Evolutionary conservation across 2,797 vertebrate species (phyloP).

Genomic region (Rachycentron canadum): DNA sequence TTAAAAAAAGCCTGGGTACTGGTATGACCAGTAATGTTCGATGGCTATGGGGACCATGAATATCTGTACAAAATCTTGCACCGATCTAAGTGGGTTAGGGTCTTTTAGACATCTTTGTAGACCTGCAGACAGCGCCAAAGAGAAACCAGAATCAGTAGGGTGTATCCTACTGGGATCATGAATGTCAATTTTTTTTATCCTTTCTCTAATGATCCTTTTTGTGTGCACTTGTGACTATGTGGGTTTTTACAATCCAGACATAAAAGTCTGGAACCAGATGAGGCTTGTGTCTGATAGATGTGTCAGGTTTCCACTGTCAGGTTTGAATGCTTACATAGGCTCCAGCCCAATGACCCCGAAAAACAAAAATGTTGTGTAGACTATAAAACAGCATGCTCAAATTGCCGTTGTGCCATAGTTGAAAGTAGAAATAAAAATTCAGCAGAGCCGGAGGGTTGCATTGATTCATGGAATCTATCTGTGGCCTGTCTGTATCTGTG

Average conservation of each 20-base stretch:
- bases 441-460: conserved; percentile 26
- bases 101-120: no score
- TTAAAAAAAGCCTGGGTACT: neutral
- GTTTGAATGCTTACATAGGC: neutral
- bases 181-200: neutral
- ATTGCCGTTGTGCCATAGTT: conserved; percentile 14
- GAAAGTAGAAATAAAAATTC: conserved; percentile 29
- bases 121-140: no score
- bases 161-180: neutral
- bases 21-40: neutral
- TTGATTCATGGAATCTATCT: conserved; percentile 40
- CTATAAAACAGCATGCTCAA: conserved; percentile 36
- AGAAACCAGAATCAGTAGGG: neutral
- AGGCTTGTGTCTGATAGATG: neutral
- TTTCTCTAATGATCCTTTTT: neutral
- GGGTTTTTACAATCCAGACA: neutral
- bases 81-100: no score
- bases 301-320: neutral
- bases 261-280: neutral
- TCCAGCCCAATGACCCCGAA: conserved; percentile 18
- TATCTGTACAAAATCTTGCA: neutral
- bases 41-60: neutral
- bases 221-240: neutral
- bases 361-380: conserved; percentile 23
- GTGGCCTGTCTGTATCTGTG: conserved; percentile 41